phyloP scores from a whole-genome alignment of 2,113 vertebrate species.

The Cacatua alba region DNA sequence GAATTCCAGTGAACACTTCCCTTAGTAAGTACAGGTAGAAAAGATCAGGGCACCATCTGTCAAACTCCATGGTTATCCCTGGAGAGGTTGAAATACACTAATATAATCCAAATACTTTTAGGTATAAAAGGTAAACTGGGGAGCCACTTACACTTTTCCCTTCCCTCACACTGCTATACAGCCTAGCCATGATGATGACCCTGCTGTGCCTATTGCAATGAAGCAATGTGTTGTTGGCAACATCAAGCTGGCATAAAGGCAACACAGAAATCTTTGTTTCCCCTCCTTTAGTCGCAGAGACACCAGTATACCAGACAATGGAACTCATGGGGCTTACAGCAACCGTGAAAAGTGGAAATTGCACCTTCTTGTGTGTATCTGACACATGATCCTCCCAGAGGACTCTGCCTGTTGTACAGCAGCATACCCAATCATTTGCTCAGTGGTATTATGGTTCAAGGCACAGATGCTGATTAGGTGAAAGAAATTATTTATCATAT shows the following conservation, averaged over 20 bases:
- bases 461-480: neutral
- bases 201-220: neutral
- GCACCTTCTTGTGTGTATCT: neutral
- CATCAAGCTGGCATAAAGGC: neutral
- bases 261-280: neutral
- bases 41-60: neutral
- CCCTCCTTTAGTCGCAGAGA: neutral
- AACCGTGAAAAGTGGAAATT: neutral
- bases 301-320: neutral
- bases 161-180: neutral
- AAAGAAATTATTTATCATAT: neutral
- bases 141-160: neutral
- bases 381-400: neutral
- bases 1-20: neutral
- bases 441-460: neutral
- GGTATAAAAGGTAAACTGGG: neutral
- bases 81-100: neutral
- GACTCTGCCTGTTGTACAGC: neutral
- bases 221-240: neutral
- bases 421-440: neutral
- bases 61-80: neutral
- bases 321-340: neutral
- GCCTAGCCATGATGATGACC: neutral
- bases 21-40: neutral
- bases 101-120: neutral